Evolutionary conservation across 1,140 invertebrate genomes (phyloP).

Genomic region (Nylanderia fulva): DNA sequence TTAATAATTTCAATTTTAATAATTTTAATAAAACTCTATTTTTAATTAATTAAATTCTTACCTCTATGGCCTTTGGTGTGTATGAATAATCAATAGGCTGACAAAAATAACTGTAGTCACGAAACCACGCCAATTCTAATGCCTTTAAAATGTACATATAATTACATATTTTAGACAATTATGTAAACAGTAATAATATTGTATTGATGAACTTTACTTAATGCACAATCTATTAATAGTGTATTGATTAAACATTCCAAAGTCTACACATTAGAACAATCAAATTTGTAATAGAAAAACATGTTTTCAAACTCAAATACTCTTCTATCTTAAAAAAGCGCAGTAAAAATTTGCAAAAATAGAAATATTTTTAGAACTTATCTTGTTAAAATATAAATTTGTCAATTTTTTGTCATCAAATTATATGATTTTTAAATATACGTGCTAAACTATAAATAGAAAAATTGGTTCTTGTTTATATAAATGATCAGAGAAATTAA

Average conservation of each 20-base stretch:
- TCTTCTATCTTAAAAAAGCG: background rate
- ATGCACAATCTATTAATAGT: background rate
- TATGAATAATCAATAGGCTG: conserved; percentile 91
- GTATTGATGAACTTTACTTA: background rate
- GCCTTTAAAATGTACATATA: conserved; percentile 75
- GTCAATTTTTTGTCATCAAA: background rate
- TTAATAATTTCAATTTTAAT: too few relatives aligned
- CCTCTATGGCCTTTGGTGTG: conserved; percentile 87
- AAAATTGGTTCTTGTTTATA: background rate
- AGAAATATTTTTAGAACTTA: background rate
- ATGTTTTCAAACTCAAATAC: too few relatives aligned
- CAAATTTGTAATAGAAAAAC: too few relatives aligned
- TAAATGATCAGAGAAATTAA: background rate
- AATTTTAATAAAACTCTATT: background rate
- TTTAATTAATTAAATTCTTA: conserved; percentile 73
- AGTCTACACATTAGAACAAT: too few relatives aligned
- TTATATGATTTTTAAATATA: background rate
- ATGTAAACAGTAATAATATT: too few relatives aligned
- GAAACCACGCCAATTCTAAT: conserved; percentile 82
- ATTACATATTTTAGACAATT: background rate
- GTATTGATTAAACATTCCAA: too few relatives aligned
- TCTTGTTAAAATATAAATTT: background rate
- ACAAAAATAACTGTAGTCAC: conserved; percentile 90
- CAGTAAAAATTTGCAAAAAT: background rate
- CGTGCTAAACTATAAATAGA: background rate